Conservation (phyloP, 2,113 vertebrate species). For the Saiga tatarica region DNA sequence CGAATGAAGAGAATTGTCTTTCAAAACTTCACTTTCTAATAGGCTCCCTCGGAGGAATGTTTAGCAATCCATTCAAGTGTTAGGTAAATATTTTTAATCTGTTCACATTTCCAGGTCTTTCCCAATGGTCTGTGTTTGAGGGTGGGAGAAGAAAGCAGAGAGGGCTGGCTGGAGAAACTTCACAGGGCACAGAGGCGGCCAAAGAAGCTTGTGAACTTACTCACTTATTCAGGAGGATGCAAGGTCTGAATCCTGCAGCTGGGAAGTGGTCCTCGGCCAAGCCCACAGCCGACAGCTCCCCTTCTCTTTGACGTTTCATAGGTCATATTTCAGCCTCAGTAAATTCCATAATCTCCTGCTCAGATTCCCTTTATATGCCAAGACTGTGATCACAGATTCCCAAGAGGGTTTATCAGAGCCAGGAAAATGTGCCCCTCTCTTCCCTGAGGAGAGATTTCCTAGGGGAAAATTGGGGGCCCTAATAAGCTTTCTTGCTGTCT, state of each 20-base stretch:
- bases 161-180: not conserved
- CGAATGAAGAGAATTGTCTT: not conserved
- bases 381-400: constrained; percentile 55
- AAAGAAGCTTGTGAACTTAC: not conserved
- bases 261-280: not conserved
- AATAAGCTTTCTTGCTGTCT: constrained; percentile 56
- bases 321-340: constrained; percentile 26
- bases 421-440: constrained; percentile 33
- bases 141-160: not conserved
- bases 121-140: not conserved
- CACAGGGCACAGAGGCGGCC: fast-evolving
- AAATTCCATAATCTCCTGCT: constrained; percentile 44
- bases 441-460: not conserved
- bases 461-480: not conserved
- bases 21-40: not conserved
- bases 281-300: not conserved
- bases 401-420: constrained; percentile 60
- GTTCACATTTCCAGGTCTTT: not conserved
- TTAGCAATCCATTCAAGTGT: not conserved
- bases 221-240: not conserved
- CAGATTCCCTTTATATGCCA: constrained; percentile 6
- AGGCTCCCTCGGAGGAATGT: not conserved
- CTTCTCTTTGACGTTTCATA: not conserved
- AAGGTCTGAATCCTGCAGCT: not conserved
- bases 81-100: constrained; percentile 8